Conservation (phyloP, 1,140 invertebrate species). For the Drosophila pseudoananassae region DNA sequence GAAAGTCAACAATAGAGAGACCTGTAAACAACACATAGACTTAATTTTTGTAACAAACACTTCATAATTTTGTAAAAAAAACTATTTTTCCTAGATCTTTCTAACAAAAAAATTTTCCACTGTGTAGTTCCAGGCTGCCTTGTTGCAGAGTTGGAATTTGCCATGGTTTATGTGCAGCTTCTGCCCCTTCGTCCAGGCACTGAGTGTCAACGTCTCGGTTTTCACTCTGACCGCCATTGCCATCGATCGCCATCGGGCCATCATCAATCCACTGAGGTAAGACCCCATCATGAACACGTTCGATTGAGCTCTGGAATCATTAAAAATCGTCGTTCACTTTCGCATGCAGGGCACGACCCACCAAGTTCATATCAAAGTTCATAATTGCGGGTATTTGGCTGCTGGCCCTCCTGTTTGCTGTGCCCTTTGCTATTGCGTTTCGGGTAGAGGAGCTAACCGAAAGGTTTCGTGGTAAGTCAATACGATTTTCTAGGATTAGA, state of each 20-base stretch:
- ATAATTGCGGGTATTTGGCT: constrained; percentile 89
- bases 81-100: background rate
- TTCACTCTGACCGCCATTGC: constrained; percentile 93
- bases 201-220: constrained; percentile 92
- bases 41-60: too few relatives aligned
- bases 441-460: constrained; percentile 85
- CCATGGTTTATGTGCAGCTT: constrained; percentile 93
- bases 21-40: too few relatives aligned
- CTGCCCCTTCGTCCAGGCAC: constrained; percentile 91
- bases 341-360: constrained; percentile 87
- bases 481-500: constrained; percentile 12
- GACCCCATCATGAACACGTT: constrained; percentile 31
- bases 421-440: constrained; percentile 88
- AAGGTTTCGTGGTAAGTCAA: constrained; percentile 68
- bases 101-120: background rate
- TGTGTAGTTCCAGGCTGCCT: constrained; percentile 91
- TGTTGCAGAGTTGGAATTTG: constrained; percentile 92
- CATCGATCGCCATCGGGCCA: constrained; percentile 90
- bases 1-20: background rate
- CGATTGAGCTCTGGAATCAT: constrained; percentile 10
- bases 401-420: constrained; percentile 86
- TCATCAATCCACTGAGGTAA: constrained; percentile 89
- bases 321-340: constrained; percentile 22
- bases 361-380: constrained; percentile 88
- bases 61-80: background rate